Evolutionary conservation across 1,140 invertebrate species (phyloP).

Genomic region (Daktulosphaira vitifoliae): DNA sequence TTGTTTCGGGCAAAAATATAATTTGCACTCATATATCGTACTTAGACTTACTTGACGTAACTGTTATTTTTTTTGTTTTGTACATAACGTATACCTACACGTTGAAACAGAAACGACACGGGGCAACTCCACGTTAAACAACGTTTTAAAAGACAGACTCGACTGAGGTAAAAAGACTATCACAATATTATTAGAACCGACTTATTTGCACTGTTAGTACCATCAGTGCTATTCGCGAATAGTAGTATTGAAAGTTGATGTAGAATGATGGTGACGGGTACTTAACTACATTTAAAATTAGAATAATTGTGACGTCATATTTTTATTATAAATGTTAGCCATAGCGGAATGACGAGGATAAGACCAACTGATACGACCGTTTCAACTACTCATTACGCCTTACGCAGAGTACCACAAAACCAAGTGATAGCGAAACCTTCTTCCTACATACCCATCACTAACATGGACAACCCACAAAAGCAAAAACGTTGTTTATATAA

Average conservation of each 20-base stretch:
- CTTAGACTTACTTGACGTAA: not conserved
- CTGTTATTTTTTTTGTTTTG: constrained; percentile 8
- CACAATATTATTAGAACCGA: constrained; percentile 15
- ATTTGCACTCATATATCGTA: no score
- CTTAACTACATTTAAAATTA: constrained; percentile 14
- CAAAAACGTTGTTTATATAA: not conserved
- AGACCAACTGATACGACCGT: constrained; percentile 21
- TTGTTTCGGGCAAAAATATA: no score
- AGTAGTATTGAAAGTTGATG: constrained; percentile 10
- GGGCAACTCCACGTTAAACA: constrained; percentile 14
- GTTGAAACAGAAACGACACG: constrained; percentile 28
- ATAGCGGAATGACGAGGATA: constrained; percentile 14
- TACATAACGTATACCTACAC: constrained; percentile 16
- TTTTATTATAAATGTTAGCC: constrained; percentile 30
- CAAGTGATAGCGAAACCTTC: not conserved
- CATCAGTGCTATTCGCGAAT: constrained; percentile 4
- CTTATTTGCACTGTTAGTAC: constrained; percentile 24
- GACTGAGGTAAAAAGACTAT: constrained; percentile 21
- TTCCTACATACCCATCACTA: constrained; percentile 24
- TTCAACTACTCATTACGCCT: constrained; percentile 23
- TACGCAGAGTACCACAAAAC: constrained; percentile 9
- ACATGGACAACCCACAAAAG: not conserved
- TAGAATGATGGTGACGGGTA: constrained; percentile 10
- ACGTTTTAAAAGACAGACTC: constrained; percentile 31
- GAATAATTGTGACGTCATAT: constrained; percentile 13